phyloP scores from a whole-genome alignment of 2,888 invertebrate genomes.

The Octodonta nipae region DNA sequence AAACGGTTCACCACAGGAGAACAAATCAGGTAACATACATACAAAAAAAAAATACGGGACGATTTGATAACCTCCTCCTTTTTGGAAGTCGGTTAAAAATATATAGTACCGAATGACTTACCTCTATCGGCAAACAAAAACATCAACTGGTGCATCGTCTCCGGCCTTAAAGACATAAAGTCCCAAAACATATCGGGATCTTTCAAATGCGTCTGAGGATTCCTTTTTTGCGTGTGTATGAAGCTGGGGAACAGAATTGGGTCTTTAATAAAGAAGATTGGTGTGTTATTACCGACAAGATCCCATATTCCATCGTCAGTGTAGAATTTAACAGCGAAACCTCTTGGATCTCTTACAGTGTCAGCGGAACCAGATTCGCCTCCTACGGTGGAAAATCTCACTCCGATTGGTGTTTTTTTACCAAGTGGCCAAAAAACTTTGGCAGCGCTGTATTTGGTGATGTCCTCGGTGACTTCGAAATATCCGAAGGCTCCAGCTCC shows the following conservation, averaged over 20 bases:
- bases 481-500: constrained; percentile 81
- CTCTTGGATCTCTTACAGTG: constrained; percentile 79
- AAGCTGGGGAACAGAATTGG: constrained; percentile 85
- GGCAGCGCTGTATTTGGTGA: constrained; percentile 53
- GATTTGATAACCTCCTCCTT: no score
- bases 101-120: constrained; percentile 4
- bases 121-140: constrained; percentile 86
- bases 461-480: constrained; percentile 80
- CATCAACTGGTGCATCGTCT: constrained; percentile 69
- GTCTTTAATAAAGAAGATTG: constrained; percentile 85
- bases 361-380: constrained; percentile 83
- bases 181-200: constrained; percentile 96
- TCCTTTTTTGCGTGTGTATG: constrained; percentile 92
- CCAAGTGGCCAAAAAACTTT: constrained; percentile 64
- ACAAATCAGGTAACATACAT: no score
- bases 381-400: constrained; percentile 74
- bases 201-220: constrained; percentile 81
- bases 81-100: no score
- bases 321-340: constrained; percentile 89
- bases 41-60: no score
- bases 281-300: constrained; percentile 85
- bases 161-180: constrained; percentile 77
- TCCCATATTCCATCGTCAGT: constrained; percentile 90
- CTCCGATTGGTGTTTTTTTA: constrained; percentile 65
- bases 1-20: no score